Conservation (phyloP, 2,797 vertebrate genomes). For the Pseudomugil gertrudae region DNA sequence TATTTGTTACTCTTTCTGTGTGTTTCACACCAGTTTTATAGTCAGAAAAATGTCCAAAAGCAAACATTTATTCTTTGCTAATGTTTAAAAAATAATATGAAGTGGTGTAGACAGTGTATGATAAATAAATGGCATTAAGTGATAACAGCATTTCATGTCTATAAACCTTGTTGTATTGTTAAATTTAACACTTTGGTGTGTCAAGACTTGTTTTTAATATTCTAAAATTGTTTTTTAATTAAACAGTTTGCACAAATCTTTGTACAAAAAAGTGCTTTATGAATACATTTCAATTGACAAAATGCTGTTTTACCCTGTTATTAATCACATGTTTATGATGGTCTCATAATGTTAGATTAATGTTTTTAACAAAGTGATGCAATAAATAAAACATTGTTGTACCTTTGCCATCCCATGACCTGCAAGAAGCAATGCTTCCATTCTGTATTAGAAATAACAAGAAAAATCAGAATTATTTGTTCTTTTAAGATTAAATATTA, state of each 20-base stretch:
- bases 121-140: background rate
- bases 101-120: background rate
- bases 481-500: background rate
- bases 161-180: background rate
- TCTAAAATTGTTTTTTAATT: too few relatives aligned
- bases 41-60: background rate
- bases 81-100: background rate
- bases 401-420: slow-evolving; percentile 61
- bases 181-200: too few relatives aligned
- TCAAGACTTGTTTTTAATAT: too few relatives aligned
- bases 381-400: background rate
- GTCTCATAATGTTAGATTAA: background rate
- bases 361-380: too few relatives aligned
- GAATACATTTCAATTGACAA: too few relatives aligned
- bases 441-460: slow-evolving; percentile 19
- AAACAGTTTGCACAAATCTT: too few relatives aligned
- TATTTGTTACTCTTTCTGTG: background rate
- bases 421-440: slow-evolving; percentile 26
- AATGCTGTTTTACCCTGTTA: background rate
- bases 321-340: background rate
- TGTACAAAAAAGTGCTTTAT: too few relatives aligned
- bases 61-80: background rate
- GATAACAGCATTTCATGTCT: background rate
- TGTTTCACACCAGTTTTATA: background rate
- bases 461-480: background rate